phyloP scores from a whole-genome alignment of 2,888 invertebrate genomes.

The Leptinotarsa tumamoca region DNA sequence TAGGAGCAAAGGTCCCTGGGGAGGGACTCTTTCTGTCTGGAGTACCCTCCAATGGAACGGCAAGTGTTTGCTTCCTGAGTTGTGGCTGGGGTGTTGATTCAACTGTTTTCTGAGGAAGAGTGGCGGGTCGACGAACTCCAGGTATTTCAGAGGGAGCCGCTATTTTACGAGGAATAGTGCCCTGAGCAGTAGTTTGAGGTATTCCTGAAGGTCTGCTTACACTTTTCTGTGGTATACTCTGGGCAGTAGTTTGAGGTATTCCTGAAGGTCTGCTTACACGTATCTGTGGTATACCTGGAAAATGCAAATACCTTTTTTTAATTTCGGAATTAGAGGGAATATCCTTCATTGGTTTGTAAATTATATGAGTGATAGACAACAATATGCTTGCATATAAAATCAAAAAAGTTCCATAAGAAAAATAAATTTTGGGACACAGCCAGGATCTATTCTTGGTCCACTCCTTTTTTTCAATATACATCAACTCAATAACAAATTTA shows the following conservation, averaged over 20 bases:
- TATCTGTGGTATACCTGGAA: neutral
- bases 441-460: too few species aligned
- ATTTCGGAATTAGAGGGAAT: neutral
- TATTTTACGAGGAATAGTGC: neutral
- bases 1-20: conserved; percentile 1
- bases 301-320: neutral
- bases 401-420: too few species aligned
- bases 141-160: neutral
- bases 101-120: too few species aligned
- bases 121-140: neutral
- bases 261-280: neutral
- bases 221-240: neutral
- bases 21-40: conserved; percentile 5
- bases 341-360: too few species aligned
- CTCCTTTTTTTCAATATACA: too few species aligned
- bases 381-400: too few species aligned
- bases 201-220: neutral
- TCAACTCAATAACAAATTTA: too few species aligned
- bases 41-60: neutral
- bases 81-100: neutral
- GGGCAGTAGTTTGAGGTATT: neutral
- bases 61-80: neutral
- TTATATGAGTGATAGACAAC: too few species aligned
- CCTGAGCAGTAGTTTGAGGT: neutral
- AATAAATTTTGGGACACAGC: too few species aligned